A percentile compares a stretch with the other conserved stretches of the same genome.
Conservation (phyloP, 2,888 invertebrate genomes). For the Hylaea fasciaria region DNA sequence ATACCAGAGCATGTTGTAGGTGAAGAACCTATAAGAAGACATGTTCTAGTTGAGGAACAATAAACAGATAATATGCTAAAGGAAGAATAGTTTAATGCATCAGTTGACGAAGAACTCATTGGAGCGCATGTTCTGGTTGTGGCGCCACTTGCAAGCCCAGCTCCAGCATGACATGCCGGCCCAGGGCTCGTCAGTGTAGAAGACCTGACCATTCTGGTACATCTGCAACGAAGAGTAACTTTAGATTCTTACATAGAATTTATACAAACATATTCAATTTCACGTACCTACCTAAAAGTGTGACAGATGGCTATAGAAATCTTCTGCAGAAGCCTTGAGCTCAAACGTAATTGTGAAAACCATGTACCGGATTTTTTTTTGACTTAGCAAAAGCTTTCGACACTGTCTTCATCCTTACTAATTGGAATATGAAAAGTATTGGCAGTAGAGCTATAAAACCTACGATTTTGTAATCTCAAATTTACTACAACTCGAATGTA, state of each 20-base stretch:
- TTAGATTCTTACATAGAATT: too few relatives aligned
- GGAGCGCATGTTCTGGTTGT: constrained; percentile 78
- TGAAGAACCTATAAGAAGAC: too few relatives aligned
- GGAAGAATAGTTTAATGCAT: constrained; percentile 1
- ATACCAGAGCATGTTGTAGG: too few relatives aligned
- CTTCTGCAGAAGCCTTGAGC: too few relatives aligned
- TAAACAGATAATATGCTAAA: too few relatives aligned
- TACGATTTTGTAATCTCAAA: not conserved
- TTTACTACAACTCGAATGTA: too few relatives aligned
- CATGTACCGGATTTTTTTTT: not conserved
- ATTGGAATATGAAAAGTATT: not conserved
- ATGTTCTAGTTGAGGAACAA: too few relatives aligned
- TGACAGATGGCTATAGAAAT: too few relatives aligned
- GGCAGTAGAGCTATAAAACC: not conserved
- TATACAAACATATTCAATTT: too few relatives aligned
- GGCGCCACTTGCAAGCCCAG: constrained; percentile 81
- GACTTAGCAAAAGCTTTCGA: not conserved
- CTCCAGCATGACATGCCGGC: constrained; percentile 81
- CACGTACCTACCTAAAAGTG: too few relatives aligned
- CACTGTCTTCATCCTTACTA: not conserved
- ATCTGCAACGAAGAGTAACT: constrained; percentile 55
- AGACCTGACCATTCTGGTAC: constrained; percentile 80
- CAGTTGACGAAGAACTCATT: constrained; percentile 79
- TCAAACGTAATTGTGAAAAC: too few relatives aligned
- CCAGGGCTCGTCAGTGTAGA: constrained; percentile 82